These are phyloP conservation scores for Narcine bancroftii DNA, from an alignment of 2,113 vertebrate genomes.

Conservation along the genomic window DNA sequence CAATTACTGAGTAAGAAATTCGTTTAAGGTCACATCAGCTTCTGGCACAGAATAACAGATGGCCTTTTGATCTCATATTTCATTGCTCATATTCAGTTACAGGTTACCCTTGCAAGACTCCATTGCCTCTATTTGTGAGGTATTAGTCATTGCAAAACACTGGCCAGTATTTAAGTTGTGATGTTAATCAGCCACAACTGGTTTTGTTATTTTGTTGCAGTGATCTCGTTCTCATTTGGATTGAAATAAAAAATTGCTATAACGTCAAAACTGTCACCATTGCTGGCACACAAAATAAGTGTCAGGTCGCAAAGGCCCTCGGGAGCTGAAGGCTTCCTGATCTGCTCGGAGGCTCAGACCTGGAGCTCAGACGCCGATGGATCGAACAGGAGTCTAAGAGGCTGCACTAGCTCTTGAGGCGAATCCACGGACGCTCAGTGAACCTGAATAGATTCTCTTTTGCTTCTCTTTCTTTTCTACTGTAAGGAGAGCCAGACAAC, in stretches of 20 bases:
- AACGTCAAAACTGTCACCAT: background rate
- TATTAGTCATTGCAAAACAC: constrained; percentile 26
- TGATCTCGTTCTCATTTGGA: background rate
- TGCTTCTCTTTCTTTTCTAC: too few relatives aligned
- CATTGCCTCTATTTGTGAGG: constrained; percentile 18
- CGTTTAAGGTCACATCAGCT: constrained; percentile 32
- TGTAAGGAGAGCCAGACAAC: too few relatives aligned
- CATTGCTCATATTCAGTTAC: constrained; percentile 33
- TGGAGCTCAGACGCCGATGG: too few relatives aligned
- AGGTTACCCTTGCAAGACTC: constrained; percentile 24
- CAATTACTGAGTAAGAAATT: constrained; percentile 31
- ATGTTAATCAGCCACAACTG: background rate
- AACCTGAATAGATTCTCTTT: too few relatives aligned
- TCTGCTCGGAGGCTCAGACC: too few relatives aligned
- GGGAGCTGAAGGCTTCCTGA: too few relatives aligned
- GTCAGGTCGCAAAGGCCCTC: too few relatives aligned
- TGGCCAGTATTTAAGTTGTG: constrained; percentile 22
- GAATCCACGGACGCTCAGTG: too few relatives aligned
- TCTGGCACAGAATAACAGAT: constrained; percentile 11
- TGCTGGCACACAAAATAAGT: too few relatives aligned
- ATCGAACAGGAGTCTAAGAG: too few relatives aligned
- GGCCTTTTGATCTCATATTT: constrained; percentile 26
- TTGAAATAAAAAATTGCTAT: background rate
- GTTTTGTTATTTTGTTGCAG: constrained; percentile 13
- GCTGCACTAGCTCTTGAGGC: too few relatives aligned